Conservation (phyloP, 2,888 invertebrate species). For the Cryptus armator region DNA sequence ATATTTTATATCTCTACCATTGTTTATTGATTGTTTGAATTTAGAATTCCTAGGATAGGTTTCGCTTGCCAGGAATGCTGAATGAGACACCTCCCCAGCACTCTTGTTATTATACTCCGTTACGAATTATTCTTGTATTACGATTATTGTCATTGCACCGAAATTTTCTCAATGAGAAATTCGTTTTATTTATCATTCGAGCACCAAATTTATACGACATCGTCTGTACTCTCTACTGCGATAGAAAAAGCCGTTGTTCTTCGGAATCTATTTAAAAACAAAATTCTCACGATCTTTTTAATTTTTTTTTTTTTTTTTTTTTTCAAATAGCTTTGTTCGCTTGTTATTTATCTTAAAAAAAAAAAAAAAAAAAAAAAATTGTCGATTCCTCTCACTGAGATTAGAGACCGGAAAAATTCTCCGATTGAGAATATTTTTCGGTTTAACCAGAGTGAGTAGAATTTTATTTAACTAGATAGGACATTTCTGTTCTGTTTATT, state of each 20-base stretch:
- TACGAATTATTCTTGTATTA: conserved; percentile 61
- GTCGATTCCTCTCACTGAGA: conserved; percentile 15
- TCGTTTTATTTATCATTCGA: conserved; percentile 20
- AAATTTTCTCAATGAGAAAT: conserved; percentile 45
- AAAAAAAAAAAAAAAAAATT: conserved; percentile 18
- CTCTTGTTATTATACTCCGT: conserved; percentile 68
- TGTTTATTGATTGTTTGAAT: conserved; percentile 62
- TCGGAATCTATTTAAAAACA: conserved; percentile 29
- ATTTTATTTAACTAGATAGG: conserved; percentile 80
- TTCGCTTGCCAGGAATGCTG: conserved; percentile 81
- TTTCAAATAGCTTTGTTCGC: conserved; percentile 38
- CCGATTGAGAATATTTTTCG: conserved; percentile 16
- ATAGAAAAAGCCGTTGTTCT: conserved; percentile 18
- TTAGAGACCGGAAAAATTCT: conserved; percentile 6
- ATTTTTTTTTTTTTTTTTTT: background rate
- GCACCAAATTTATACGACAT: conserved; percentile 39
- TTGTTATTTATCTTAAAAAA: conserved; percentile 62
- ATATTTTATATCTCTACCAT: conserved; percentile 40
- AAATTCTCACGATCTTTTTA: conserved; percentile 20
- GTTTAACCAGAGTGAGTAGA: conserved; percentile 56
- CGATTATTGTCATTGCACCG: conserved; percentile 58
- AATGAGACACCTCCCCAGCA: conserved; percentile 79
- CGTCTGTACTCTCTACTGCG: conserved; percentile 21
- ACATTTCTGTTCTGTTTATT: conserved; percentile 82
- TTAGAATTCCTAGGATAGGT: conserved; percentile 71